Percentiles rank a stretch among this genome's conserved stretches.
phyloP scores from a whole-genome alignment of 2,113 vertebrate genomes.

The Triplophysa dalaica region DNA sequence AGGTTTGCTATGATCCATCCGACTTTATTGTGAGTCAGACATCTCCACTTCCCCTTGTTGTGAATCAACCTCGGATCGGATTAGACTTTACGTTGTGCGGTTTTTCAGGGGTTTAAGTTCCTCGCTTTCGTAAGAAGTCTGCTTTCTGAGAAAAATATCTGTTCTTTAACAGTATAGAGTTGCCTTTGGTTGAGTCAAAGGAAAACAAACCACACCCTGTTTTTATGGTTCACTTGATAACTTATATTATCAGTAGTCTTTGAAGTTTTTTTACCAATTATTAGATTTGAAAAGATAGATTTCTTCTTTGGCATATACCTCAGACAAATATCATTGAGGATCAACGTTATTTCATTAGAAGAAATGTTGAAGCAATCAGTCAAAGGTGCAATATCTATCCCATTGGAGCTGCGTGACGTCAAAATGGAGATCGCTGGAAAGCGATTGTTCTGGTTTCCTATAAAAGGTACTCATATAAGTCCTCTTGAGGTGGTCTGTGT shows the following conservation, averaged over 20 bases:
- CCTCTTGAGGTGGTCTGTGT: constrained; percentile 31
- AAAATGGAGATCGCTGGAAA: constrained; percentile 29
- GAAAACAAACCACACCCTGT: constrained; percentile 29
- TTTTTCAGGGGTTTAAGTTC: background rate
- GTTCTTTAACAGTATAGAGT: background rate
- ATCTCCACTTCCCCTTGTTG: constrained; percentile 4
- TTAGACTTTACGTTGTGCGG: constrained; percentile 1
- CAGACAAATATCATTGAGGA: background rate
- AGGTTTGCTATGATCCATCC: constrained; percentile 19
- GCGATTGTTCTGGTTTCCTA: constrained; percentile 23
- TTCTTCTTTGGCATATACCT: background rate
- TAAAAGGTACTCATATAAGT: constrained; percentile 3
- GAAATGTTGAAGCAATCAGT: background rate
- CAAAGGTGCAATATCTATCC: background rate
- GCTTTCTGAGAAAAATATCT: background rate
- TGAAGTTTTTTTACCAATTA: background rate
- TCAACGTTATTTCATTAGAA: background rate
- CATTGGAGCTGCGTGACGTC: background rate
- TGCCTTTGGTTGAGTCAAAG: constrained; percentile 6
- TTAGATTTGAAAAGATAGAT: background rate
- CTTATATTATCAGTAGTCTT: constrained; percentile 14
- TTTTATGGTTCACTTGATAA: constrained; percentile 12
- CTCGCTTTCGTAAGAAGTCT: constrained; percentile 3
- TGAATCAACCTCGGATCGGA: constrained; percentile 20
- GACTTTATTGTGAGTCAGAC: background rate